Percentiles rank a stretch among this genome's conserved stretches.
These are phyloP conservation scores for Biston stratarius DNA, from an alignment of 2,888 invertebrate species.

Conservation along the genomic window DNA sequence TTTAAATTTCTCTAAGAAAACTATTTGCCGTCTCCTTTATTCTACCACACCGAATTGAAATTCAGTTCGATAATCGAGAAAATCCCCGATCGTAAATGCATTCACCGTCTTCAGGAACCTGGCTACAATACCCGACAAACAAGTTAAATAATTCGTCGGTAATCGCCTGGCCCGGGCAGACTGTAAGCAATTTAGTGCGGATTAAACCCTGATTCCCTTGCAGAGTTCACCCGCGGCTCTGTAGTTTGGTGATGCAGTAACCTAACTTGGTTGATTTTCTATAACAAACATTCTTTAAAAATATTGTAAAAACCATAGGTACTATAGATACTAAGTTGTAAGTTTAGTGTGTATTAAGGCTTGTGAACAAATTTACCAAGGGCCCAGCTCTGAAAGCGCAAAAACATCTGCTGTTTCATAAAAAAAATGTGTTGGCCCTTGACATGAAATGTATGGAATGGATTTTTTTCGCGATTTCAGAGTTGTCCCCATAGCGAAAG, in stretches of 20 bases:
- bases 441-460: too few relatives aligned
- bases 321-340: too few relatives aligned
- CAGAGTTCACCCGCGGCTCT: slow-evolving; percentile 52
- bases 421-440: too few relatives aligned
- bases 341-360: too few relatives aligned
- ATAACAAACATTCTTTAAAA: not conserved
- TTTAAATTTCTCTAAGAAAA: too few relatives aligned
- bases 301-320: too few relatives aligned
- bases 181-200: slow-evolving; percentile 67
- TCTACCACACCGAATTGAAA: slow-evolving; percentile 15
- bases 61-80: slow-evolving; percentile 17
- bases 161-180: slow-evolving; percentile 61
- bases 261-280: not conserved
- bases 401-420: too few relatives aligned
- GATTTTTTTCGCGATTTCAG: too few relatives aligned
- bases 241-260: slow-evolving; percentile 11
- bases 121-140: slow-evolving; percentile 47
- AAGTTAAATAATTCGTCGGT: slow-evolving; percentile 61
- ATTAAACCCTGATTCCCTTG: slow-evolving; percentile 65
- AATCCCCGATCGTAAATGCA: slow-evolving; percentile 23
- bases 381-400: too few relatives aligned
- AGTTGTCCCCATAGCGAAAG: too few relatives aligned
- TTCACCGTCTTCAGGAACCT: slow-evolving; percentile 26
- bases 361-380: too few relatives aligned
- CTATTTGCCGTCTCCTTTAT: not conserved